Base-by-base conservation (phyloP, 2,113 vertebrate genomes). In the Brachyistius frenatus region DNA sequence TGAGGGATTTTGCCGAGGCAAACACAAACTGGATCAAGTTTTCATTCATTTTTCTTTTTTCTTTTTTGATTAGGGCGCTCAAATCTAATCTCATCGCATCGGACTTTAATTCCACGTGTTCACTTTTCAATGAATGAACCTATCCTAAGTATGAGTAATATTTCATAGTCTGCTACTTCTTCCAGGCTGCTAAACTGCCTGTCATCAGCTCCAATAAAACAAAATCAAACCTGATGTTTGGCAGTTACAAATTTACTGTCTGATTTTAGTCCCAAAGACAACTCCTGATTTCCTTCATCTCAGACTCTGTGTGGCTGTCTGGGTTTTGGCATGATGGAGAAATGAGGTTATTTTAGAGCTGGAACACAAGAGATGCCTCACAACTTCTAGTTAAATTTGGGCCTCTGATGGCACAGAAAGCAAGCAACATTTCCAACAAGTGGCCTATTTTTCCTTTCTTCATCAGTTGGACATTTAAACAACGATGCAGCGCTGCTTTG, bases 1-100 rank as follows among this genome's bases (percentile, higher is more conserved):
- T 76, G 47, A 41, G 39, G n/a, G 58, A 66, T 69, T 83, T 79
- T 70, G 65, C 71, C 70, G 31, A 66, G 15, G 6, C 65, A 64
- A 76, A 72, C 49, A 61, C 56, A 60, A 81, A 58, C 69, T 58
- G 50, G 49, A 69, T 73, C 14, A 56, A 33, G 33, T 73, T 60
- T 52, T 46, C 37, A 71, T 35, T 49, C 23, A 2, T 70, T 57
- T 33, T 37, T 63, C 64, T 63, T 16, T 16, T 61, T 14, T 41
- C 41, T 23, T n/a, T 47, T 7, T 14, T 10, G 8, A 54, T 62
- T 56, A 56, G 36, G 5, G 62, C 55, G 39, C 55, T 50, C 61
- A 7, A 78, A 73, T 78, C 33, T 57, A 62, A 78, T 83, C 64
- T 46, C 30, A 60, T 67, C 67, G 41, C 62, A 50, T 66, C 35